Evolutionary conservation across 2,113 vertebrate genomes (phyloP), one percentile per base, ranked within the genome.

Genomic region (Anhinga anhinga): DNA sequence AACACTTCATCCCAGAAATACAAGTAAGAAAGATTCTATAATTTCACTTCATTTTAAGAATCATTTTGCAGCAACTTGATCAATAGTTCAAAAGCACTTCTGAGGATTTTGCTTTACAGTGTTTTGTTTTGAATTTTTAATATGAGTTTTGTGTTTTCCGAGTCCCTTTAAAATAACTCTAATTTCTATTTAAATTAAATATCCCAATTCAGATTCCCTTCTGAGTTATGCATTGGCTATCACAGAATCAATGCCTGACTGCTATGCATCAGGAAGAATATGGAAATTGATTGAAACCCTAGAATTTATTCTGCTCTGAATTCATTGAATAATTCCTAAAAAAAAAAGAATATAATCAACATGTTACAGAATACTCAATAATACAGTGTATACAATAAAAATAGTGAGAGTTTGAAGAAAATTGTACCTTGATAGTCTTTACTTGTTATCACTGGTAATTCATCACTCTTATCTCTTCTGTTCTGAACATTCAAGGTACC

Each of bases 381-480:
- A 83, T 70, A 90, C 32, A 85, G 50, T 53, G 9, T 79, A 45
- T 69, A 84, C 49, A 95, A 85, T 70, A 95, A 97, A 95, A 98
- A 94, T 70, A 95, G 90, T 69, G 25, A 81, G 67, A 91, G 36
- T 65, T 27, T 78, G 45, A 59, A 94, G 69, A 87, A 96, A 97
- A 94, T 89, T 89, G 34, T 83, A 86, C 50, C 53, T 82, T 93
- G 53, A 83, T 92, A 69, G 45, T 81, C 45, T 90, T 82, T 86
- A 62, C n/a, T 90, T 97, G 38, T 92, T 96, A 95, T 93, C 95
- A 74, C 26, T 67, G 40, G 73, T 95, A 95, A 97, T 97, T 96
- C 83, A 96, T 95, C 95, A 97, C 82, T 84, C 74, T 96, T 86
- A 90, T 91, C 83, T 94, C 22, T 82, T 93, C 72, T 81, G 18